phyloP scores from a whole-genome alignment of 2,113 vertebrate genomes.

The Calypte anna region DNA sequence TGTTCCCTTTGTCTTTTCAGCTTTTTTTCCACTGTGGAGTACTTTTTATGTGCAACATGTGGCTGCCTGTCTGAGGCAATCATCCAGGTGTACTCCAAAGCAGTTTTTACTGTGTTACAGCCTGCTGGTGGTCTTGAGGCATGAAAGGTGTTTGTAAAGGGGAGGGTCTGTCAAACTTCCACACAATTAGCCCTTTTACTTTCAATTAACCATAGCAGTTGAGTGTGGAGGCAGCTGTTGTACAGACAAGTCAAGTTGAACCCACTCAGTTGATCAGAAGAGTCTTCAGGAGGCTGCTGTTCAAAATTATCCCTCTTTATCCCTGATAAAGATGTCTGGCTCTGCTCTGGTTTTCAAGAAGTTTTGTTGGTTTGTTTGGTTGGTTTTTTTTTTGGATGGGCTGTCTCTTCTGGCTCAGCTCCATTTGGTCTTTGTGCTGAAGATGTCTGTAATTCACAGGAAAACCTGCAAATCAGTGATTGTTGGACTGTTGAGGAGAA shows the following conservation, averaged over 20 bases:
- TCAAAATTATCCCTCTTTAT: constrained; percentile 14
- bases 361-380: no score
- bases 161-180: neutral
- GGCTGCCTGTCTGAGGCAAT: neutral
- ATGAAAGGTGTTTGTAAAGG: neutral
- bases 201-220: neutral
- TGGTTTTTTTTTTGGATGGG: neutral
- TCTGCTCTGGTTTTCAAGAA: neutral
- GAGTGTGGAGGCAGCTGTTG: neutral
- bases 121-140: neutral
- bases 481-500: neutral
- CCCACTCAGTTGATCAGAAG: neutral
- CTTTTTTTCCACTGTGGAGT: neutral
- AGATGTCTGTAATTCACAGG: neutral
- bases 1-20: neutral
- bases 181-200: neutral
- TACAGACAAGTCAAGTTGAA: neutral
- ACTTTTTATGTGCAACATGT: neutral
- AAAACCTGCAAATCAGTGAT: neutral
- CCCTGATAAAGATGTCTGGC: neutral
- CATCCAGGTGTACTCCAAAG: neutral
- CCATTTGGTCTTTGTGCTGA: neutral
- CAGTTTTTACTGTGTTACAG: neutral
- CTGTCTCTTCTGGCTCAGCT: neutral
- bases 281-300: neutral